Percentiles rank a stretch among this genome's conserved stretches.
These are phyloP conservation scores for Atherix ibis DNA, from an alignment of 2,888 invertebrate genomes.

Conservation along the genomic window DNA sequence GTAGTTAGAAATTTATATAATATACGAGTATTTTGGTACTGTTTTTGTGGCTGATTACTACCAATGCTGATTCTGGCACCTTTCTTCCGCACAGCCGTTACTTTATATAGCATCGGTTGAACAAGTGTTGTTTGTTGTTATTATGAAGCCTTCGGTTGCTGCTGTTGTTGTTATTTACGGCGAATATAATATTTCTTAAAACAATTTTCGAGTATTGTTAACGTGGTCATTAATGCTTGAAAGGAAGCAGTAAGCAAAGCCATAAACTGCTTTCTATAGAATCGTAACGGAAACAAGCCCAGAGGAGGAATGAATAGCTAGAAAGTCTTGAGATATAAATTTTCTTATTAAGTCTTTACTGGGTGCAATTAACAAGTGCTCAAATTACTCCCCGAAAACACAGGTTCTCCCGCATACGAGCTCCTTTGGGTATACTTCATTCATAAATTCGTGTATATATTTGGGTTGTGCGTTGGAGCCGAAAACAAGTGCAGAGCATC, in stretches of 20 bases:
- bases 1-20: too few relatives aligned
- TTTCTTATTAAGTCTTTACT: slow-evolving; percentile 1
- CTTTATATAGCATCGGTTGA: too few relatives aligned
- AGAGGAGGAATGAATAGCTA: background rate
- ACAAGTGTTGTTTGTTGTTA: too few relatives aligned
- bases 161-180: too few relatives aligned
- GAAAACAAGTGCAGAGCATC: background rate
- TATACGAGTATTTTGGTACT: too few relatives aligned
- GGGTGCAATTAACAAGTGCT: slow-evolving; percentile 2
- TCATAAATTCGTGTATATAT: background rate
- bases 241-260: background rate
- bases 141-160: too few relatives aligned
- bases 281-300: background rate
- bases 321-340: background rate
- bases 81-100: too few relatives aligned
- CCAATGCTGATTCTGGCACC: too few relatives aligned
- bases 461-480: background rate
- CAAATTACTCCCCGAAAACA: slow-evolving; percentile 1
- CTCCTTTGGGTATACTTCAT: background rate
- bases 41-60: too few relatives aligned
- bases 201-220: background rate
- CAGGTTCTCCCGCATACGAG: too few relatives aligned
- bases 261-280: background rate
- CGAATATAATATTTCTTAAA: background rate
- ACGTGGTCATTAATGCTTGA: background rate